Percentiles rank a stretch among this genome's conserved stretches.
Conservation (phyloP, 2,797 vertebrate genomes). For the Sebastes minor region DNA sequence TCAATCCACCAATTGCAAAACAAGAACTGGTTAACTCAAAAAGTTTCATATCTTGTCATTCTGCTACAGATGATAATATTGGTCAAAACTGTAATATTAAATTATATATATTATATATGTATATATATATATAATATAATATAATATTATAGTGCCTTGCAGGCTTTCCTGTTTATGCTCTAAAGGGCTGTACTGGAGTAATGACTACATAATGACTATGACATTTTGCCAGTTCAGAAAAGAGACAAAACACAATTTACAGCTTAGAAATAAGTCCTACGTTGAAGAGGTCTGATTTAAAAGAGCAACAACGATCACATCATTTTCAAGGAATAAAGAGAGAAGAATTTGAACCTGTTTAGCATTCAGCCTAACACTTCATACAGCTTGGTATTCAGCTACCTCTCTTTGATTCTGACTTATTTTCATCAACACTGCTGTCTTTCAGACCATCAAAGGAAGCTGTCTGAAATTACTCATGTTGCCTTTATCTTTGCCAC, state of each 20-base stretch:
- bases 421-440: conserved; percentile 53
- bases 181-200: conserved; percentile 13
- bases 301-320: background rate
- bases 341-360: conserved; percentile 33
- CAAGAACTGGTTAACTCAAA: background rate
- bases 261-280: conserved; percentile 6
- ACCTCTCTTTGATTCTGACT: conserved; percentile 49
- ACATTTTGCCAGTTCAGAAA: conserved; percentile 20
- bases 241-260: background rate
- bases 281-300: conserved; percentile 1
- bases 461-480: conserved; percentile 17
- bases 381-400: conserved; percentile 30
- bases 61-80: conserved; percentile 20
- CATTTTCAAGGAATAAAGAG: background rate
- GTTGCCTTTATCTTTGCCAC: conserved; percentile 47
- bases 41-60: background rate
- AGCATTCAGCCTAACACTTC: conserved; percentile 31
- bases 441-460: conserved; percentile 50
- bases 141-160: background rate
- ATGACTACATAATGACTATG: conserved; percentile 10
- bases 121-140: too few relatives aligned
- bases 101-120: too few relatives aligned
- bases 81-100: conserved; percentile 6
- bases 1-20: background rate
- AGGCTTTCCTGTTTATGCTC: conserved; percentile 28